These are phyloP conservation scores for Nebria brevicollis DNA, from an alignment of 2,888 invertebrate species.

Conservation along the genomic window DNA sequence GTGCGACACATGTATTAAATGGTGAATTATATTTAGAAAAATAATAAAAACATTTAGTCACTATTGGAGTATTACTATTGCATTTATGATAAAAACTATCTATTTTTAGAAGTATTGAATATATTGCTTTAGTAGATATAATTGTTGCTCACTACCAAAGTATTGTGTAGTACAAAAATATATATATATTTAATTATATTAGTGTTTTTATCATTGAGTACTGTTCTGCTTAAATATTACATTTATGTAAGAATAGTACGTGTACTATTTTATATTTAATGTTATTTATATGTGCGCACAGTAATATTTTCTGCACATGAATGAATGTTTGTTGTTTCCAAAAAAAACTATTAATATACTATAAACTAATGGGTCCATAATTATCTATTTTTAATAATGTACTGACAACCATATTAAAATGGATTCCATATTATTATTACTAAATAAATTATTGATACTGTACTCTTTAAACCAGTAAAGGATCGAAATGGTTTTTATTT, in stretches of 20 bases:
- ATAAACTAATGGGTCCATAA: conserved; percentile 41
- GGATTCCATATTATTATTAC: conserved; percentile 12
- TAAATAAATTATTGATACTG: neutral
- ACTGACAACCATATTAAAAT: conserved; percentile 24
- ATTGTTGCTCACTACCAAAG: conserved; percentile 42
- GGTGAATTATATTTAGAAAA: neutral
- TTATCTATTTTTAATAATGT: conserved; percentile 31
- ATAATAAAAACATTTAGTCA: neutral
- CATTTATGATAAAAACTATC: neutral
- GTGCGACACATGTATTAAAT: too few relatives aligned
- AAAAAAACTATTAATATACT: conserved; percentile 8
- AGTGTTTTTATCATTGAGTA: conserved; percentile 4
- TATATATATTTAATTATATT: conserved; percentile 21
- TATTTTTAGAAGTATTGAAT: neutral
- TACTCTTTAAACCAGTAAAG: neutral
- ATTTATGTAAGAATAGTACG: conserved; percentile 6
- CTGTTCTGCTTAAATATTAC: neutral
- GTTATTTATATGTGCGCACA: conserved; percentile 39
- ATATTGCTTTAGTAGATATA: conserved; percentile 5
- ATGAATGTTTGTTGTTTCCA: conserved; percentile 26
- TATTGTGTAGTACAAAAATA: conserved; percentile 37
- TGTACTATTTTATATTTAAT: conserved; percentile 29
- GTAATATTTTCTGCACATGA: conserved; percentile 38
- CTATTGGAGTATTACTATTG: neutral
- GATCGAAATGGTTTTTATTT: conserved; percentile 9